Base-by-base conservation (phyloP, 1,140 invertebrate species). In the Meteorus sp. region DNA sequence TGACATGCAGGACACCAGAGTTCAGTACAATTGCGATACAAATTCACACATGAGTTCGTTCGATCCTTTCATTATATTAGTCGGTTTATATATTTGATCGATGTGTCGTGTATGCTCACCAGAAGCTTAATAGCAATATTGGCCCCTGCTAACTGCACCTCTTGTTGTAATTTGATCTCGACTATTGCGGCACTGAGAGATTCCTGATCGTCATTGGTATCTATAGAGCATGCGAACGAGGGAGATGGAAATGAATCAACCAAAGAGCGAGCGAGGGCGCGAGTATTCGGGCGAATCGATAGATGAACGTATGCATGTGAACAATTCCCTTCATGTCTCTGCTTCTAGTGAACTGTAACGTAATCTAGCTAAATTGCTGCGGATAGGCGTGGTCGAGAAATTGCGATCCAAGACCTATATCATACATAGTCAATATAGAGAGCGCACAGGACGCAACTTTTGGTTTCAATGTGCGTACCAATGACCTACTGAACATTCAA, bases 351-450 rank as follows among this genome's bases (percentile, higher is more conserved):
- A 57, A 23, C 45, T 62, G 63, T 65, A 63, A 69, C 67, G 69
- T 69, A 69, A 71, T 71, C 69, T 69, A 71, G 59, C 60, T 60
- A 67, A 71, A 71, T 71, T 69, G 67, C 66, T n/a, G n/a, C 62
- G 41, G 48, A 61, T 53, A 53, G 60, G 60, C 60, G 60, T 53
- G 60, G 55, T 22, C 39, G 60, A 61, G n/a, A n/a, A n/a, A 61
- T 61, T 57, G 54, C 50, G 35, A 57, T 58, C 27, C 41, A 31
- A 48, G 15, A 19, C 50, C 50, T 44, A 55, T 58, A 62, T 62
- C 58, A 62, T 54, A 62, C 55, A 62, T 62, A 50, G 41, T 54
- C 29, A 19, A 11, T 39, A 22, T 23, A 20, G 17, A 35, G 48
- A 15, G 27, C 23, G 25, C 1, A 13, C 6, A n/a, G 27, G 27